A percentile compares a stretch with the other conserved stretches of the same genome.
These are phyloP conservation scores for Mesaphorura yosii DNA, from an alignment of 1,140 invertebrate genomes.

Conservation along the genomic window DNA sequence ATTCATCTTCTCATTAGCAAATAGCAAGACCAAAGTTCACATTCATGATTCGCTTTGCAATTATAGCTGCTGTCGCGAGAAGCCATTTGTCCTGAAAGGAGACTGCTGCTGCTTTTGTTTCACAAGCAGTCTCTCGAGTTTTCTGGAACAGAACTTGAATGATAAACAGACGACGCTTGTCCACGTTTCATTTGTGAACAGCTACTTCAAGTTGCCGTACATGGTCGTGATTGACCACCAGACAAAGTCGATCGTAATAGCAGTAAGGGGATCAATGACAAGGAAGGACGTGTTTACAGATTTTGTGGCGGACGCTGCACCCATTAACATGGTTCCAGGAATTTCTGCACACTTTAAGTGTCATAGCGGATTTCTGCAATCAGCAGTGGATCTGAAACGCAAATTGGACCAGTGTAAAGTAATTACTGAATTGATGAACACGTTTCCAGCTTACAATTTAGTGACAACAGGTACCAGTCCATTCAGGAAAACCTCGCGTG, in stretches of 20 bases:
- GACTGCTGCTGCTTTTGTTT: constrained; percentile 84
- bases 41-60: no score
- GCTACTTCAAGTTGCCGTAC: constrained; percentile 62
- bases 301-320: constrained; percentile 62
- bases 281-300: constrained; percentile 77
- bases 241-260: constrained; percentile 65
- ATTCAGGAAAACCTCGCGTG: no score
- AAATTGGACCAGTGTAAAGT: constrained; percentile 54
- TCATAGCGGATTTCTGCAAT: constrained; percentile 77
- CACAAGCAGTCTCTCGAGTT: constrained; percentile 67
- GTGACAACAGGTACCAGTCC: no score
- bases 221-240: constrained; percentile 73
- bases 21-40: no score
- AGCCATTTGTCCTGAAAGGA: no score
- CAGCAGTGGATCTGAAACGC: constrained; percentile 62
- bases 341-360: constrained; percentile 52
- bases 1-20: no score
- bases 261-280: constrained; percentile 75
- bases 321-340: constrained; percentile 55
- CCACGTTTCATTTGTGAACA: constrained; percentile 75
- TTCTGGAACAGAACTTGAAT: constrained; percentile 51
- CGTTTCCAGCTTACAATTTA: constrained; percentile 59
- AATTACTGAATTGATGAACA: constrained; percentile 56
- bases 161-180: constrained; percentile 71
- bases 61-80: no score